Percentiles rank a stretch among this genome's conserved stretches.
Conservation (phyloP, 1,140 invertebrate species). For the Bombus confusus region DNA sequence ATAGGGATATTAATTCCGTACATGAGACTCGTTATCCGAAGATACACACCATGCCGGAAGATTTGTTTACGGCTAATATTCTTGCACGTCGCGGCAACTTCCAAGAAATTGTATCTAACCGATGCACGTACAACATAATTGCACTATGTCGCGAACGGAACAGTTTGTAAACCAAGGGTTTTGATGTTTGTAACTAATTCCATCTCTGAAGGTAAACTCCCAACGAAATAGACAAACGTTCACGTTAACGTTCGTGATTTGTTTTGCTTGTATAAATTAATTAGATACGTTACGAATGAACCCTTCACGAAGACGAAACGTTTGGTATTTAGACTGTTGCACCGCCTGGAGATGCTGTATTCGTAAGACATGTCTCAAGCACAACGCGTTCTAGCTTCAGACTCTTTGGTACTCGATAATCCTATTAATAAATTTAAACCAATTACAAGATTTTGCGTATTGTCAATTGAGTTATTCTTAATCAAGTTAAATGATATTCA, state of each 20-base stretch:
- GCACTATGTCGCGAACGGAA: not conserved
- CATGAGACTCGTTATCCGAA: slow-evolving; percentile 31
- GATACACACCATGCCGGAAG: not conserved
- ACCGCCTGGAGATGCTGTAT: not conserved
- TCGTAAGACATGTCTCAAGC: no score
- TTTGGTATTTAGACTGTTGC: not conserved
- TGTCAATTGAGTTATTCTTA: no score
- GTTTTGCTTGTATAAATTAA: not conserved
- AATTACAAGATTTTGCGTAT: no score
- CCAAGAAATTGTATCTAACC: slow-evolving; percentile 44
- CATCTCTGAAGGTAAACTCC: not conserved
- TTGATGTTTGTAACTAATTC: not conserved
- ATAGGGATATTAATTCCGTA: slow-evolving; percentile 45
- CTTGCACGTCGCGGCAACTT: slow-evolving; percentile 17
- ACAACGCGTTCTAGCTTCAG: no score
- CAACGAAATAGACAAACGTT: not conserved
- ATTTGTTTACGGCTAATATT: slow-evolving; percentile 50
- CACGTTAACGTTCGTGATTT: not conserved
- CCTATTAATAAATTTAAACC: no score
- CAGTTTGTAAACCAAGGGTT: not conserved
- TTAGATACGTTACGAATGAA: not conserved
- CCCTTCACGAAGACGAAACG: not conserved
- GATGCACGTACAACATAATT: not conserved
- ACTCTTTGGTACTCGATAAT: no score
- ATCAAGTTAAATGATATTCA: no score